Base-by-base conservation (phyloP, 2,888 invertebrate species). In the Platycheirus rosarum region DNA sequence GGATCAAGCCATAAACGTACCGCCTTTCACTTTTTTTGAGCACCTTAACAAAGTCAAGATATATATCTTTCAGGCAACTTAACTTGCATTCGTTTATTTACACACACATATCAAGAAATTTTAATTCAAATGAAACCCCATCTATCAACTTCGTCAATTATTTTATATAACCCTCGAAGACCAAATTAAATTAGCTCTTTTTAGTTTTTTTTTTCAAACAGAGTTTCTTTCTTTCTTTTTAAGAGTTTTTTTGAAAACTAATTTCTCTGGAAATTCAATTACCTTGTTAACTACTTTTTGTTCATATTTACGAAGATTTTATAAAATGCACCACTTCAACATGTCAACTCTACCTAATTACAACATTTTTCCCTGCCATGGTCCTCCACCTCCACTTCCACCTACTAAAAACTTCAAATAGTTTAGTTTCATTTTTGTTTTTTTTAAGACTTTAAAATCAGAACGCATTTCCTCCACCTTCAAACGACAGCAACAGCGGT, bases 291-390 rank as follows among this genome's bases (percentile, higher is more conserved):
- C 49, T 51, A 65, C 0, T 20, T 20, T n/a, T 53, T 18, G 16
- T 35, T 32, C 16, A 53, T 20, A 14, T 49, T 63, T 20, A 11
- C 20, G 23, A 32, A 44, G 53, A 78, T 55, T 69, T 55, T 48
- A 53, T 42, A 46, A 53, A 76, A 69, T 48, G 53, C 48, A 60
- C 48, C 48, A 65, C 63, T 76, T 71, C 49, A 65, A 46, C 75
- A 46, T 70, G 49, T 69, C 60, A 65, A 75, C 46, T 53, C 60
- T 75, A 65, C 76, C 70, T 80, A 76, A 76, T 80, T 76, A 76
- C 66, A 71, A 53, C 32, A 53, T 60, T 62, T 71, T 20, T 37
- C 14, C 42, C 11, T 42, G 20, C 7, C 42, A 29, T n/a, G 37
- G 55, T 16, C 29, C 53, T 62, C 23, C 16, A 18, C 26, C 23